Percentiles rank a stretch among this genome's conserved stretches.
These are phyloP conservation scores for Sceloporus tristichus DNA, from an alignment of 2,113 vertebrate species.

Conservation along the genomic window DNA sequence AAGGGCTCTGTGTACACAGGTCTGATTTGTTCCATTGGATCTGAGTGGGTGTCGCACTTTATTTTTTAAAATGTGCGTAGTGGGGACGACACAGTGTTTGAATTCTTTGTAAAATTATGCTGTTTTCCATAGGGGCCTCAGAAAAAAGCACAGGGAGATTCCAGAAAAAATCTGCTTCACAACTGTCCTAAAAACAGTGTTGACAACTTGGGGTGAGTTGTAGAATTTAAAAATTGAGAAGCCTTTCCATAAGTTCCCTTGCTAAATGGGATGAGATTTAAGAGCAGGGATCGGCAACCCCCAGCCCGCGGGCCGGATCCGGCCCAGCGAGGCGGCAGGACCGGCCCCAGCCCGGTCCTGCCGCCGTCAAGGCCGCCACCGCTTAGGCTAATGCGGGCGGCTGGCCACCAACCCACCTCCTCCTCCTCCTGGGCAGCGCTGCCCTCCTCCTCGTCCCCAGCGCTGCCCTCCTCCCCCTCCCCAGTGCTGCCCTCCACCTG, in stretches of 20 bases:
- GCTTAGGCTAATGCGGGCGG: no score
- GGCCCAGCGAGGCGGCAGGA: no score
- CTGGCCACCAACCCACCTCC: no score
- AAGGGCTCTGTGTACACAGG: background rate
- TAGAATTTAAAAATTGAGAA: background rate
- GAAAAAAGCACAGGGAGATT: conserved; percentile 60
- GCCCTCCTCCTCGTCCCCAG: no score
- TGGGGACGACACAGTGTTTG: conserved; percentile 23
- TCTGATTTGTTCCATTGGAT: background rate
- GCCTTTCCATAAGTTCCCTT: background rate
- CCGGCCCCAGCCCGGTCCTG: no score
- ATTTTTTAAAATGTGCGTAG: background rate
- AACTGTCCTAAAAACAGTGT: conserved; percentile 65
- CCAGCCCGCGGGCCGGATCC: no score
- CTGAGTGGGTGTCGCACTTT: background rate
- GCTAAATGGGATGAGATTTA: background rate
- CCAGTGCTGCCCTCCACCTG: no score
- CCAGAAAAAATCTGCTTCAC: conserved; percentile 66
- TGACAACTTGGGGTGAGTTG: conserved; percentile 74
- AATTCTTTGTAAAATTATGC: conserved; percentile 60
- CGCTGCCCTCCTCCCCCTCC: no score
- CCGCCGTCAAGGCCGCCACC: no score
- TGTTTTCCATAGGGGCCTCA: conserved; percentile 58
- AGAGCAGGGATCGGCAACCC: no score
- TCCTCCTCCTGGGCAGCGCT: no score